These are phyloP conservation scores for Chironomus tepperi DNA, from an alignment of 1,140 invertebrate species.

Conservation along the genomic window DNA sequence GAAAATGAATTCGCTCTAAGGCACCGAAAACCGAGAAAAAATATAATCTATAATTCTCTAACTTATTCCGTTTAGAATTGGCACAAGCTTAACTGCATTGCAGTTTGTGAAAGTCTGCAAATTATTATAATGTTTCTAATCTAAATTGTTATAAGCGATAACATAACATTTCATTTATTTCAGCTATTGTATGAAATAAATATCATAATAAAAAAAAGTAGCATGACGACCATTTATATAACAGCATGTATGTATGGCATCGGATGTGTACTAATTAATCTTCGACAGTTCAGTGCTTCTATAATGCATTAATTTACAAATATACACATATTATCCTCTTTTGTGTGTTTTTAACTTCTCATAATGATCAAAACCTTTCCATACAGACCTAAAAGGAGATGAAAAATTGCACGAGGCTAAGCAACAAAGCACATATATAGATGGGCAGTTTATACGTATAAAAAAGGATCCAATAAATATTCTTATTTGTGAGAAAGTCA, in stretches of 20 bases:
- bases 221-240: too few species aligned
- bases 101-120: too few species aligned
- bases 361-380: too few species aligned
- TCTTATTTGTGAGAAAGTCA: background rate
- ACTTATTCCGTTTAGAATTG: too few species aligned
- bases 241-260: background rate
- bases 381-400: background rate
- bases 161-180: background rate
- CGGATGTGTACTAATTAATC: background rate
- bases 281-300: background rate
- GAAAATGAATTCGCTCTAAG: too few species aligned
- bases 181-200: background rate
- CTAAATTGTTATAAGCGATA: background rate
- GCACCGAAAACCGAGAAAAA: too few species aligned
- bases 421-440: background rate
- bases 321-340: too few species aligned
- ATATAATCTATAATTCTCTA: too few species aligned
- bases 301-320: too few species aligned
- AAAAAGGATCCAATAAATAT: constrained; percentile 14
- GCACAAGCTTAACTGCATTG: too few species aligned
- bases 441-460: background rate
- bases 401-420: background rate
- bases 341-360: too few species aligned
- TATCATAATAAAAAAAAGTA: background rate
- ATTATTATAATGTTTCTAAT: too few species aligned